Conservation (phyloP, 1,140 invertebrate species). For the Cardiocondyla obscurior region DNA sequence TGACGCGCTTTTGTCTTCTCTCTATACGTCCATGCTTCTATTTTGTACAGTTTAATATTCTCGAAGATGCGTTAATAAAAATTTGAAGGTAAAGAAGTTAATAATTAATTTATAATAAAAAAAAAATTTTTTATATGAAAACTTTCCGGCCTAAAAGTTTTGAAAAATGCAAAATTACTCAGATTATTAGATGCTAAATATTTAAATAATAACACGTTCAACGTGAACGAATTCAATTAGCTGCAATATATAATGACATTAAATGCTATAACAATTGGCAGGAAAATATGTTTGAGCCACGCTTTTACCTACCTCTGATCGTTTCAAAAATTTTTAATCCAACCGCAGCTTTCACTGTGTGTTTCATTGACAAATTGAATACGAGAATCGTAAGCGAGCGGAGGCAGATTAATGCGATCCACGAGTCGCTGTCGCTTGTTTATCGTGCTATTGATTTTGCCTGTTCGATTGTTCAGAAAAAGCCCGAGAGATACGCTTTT, state of each 20-base stretch:
- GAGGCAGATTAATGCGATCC: conserved; percentile 39
- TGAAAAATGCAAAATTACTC: background rate
- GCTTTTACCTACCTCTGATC: background rate
- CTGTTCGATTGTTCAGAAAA: conserved; percentile 39
- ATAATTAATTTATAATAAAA: conserved; percentile 13
- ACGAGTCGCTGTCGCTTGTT: conserved; percentile 30
- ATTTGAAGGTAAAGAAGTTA: background rate
- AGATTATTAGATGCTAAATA: background rate
- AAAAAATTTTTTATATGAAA: too few relatives aligned
- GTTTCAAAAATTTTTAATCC: conserved; percentile 35
- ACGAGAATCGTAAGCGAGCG: conserved; percentile 9
- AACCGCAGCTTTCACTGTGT: background rate
- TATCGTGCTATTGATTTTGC: conserved; percentile 36
- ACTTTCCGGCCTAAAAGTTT: too few relatives aligned
- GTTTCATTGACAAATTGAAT: conserved; percentile 41
- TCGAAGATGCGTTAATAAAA: background rate
- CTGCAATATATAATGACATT: background rate
- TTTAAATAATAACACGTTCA: background rate
- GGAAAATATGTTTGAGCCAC: background rate
- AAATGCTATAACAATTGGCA: background rate
- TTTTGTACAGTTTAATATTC: background rate
- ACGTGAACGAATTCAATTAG: conserved; percentile 12
- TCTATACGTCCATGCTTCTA: background rate
- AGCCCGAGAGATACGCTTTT: conserved; percentile 15
- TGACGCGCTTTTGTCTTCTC: conserved; percentile 29